These are phyloP conservation scores for Lasioglossum albipes DNA, from an alignment of 1,140 invertebrate genomes.

Conservation along the genomic window DNA sequence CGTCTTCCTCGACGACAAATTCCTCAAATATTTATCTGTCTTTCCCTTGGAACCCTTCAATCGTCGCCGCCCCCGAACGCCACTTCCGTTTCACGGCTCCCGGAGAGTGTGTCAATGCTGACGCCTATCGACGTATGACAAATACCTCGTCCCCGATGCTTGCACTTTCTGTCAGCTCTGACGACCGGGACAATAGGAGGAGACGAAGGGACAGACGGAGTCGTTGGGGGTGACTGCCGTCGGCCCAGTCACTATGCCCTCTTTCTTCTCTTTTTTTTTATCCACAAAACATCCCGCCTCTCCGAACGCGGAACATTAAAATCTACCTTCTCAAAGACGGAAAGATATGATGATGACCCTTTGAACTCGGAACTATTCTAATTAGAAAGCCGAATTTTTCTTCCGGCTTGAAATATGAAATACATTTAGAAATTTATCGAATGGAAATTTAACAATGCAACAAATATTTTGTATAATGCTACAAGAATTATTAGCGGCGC, in stretches of 20 bases:
- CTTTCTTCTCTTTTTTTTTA: neutral
- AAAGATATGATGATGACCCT: too few relatives aligned
- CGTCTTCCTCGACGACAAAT: conserved; percentile 73
- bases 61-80: conserved; percentile 57
- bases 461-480: too few relatives aligned
- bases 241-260: conserved; percentile 12
- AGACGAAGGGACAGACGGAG: conserved; percentile 9
- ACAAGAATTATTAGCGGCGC: too few relatives aligned
- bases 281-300: neutral
- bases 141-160: conserved; percentile 68
- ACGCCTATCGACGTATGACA: conserved; percentile 79
- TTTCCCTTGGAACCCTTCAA: conserved; percentile 60
- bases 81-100: conserved; percentile 73
- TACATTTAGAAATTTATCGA: too few relatives aligned
- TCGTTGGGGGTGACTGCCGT: conserved; percentile 11
- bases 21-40: conserved; percentile 79
- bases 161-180: conserved; percentile 57
- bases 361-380: too few relatives aligned
- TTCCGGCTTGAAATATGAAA: too few relatives aligned
- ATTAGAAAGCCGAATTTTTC: too few relatives aligned
- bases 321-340: too few relatives aligned
- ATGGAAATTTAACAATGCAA: too few relatives aligned
- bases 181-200: conserved; percentile 60
- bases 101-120: conserved; percentile 74
- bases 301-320: neutral